Percentiles rank a stretch among this genome's conserved stretches.
Conservation (phyloP, 2,113 vertebrate species). For the Erythrocercus mccallii region DNA sequence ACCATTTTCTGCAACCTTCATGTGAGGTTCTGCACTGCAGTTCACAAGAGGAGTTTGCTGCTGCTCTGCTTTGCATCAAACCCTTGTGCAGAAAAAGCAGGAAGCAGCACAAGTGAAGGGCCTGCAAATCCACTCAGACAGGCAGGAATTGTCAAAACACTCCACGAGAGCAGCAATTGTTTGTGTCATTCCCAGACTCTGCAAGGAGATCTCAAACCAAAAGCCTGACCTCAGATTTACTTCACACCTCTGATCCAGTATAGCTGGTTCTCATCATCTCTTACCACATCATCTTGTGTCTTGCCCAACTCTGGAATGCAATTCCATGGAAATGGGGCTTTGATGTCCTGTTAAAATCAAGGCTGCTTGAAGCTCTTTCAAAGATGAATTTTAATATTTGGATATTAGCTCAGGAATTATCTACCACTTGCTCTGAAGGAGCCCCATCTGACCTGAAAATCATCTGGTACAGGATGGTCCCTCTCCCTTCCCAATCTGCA, state of each 20-base stretch:
- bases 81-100: not conserved
- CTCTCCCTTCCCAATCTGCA: not conserved
- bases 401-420: not conserved
- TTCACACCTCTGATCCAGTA: not conserved
- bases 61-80: not conserved
- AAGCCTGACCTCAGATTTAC: not conserved
- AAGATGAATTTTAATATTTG: not conserved
- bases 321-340: not conserved
- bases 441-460: not conserved
- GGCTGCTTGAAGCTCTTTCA: not conserved
- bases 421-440: not conserved
- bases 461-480: not conserved
- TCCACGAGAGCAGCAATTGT: not conserved
- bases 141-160: not conserved
- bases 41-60: not conserved
- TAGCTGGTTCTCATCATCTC: conserved; percentile 7
- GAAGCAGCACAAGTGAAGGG: not conserved
- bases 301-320: conserved; percentile 14
- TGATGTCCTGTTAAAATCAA: not conserved
- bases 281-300: not conserved
- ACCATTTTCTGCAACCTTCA: not conserved
- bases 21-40: not conserved
- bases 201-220: not conserved
- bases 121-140: not conserved
- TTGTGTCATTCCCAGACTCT: not conserved